phyloP scores from a whole-genome alignment of 2,888 invertebrate genomes.

The Marronus borbonicus region DNA sequence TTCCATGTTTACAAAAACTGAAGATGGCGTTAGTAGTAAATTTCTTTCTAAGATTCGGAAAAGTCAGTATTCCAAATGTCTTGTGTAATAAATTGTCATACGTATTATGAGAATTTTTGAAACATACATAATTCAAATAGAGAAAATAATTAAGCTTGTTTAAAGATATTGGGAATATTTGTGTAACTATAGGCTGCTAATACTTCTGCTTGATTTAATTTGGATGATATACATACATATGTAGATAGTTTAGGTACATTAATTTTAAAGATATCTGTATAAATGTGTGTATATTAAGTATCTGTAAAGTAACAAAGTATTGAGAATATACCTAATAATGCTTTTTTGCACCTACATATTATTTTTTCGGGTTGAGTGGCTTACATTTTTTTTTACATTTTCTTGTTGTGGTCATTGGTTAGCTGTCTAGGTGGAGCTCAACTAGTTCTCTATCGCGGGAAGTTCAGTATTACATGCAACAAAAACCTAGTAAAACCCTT shows the following conservation, averaged over 20 bases:
- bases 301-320: too few species aligned
- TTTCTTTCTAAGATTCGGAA: too few species aligned
- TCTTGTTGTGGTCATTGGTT: conserved; percentile 72
- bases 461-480: conserved; percentile 76
- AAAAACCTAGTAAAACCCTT: conserved; percentile 63
- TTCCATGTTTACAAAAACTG: too few species aligned
- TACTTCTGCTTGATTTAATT: too few species aligned
- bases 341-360: conserved; percentile 7
- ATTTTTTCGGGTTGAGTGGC: conserved; percentile 63
- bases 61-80: too few species aligned
- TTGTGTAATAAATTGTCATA: too few species aligned
- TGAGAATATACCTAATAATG: not conserved
- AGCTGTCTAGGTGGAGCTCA: conserved; percentile 78
- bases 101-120: too few species aligned
- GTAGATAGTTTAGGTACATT: conserved; percentile 16
- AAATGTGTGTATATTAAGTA: not conserved
- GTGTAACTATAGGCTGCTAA: too few species aligned
- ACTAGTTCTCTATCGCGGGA: conserved; percentile 76
- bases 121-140: too few species aligned
- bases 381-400: conserved; percentile 49
- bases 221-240: conserved; percentile 8
- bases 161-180: too few species aligned
- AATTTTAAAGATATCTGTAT: conserved; percentile 1
- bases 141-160: too few species aligned
- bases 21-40: too few species aligned